phyloP scores from a whole-genome alignment of 2,113 vertebrate genomes.

The Microtus oregoni region DNA sequence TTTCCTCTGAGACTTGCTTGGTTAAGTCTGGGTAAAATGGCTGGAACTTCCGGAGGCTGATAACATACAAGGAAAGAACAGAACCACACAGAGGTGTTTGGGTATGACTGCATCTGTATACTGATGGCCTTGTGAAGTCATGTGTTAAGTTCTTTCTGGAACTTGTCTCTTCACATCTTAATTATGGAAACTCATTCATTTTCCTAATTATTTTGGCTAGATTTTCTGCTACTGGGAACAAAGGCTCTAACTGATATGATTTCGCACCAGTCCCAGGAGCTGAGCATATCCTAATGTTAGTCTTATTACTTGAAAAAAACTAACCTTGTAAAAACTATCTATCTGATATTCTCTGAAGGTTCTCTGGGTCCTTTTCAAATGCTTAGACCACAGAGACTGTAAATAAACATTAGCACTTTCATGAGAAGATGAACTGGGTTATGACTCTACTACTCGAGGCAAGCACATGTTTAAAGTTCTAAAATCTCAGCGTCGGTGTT shows the following conservation, averaged over 20 bases:
- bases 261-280: background rate
- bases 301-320: background rate
- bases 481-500: background rate
- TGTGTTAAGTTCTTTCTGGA: background rate
- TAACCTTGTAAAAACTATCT: background rate
- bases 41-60: background rate
- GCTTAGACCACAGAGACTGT: background rate
- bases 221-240: constrained; percentile 32
- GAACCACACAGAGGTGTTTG: background rate
- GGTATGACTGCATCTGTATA: background rate
- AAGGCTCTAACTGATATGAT: background rate
- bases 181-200: background rate
- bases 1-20: background rate
- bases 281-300: background rate
- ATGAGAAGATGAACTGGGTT: background rate
- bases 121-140: background rate
- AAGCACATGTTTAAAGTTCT: background rate
- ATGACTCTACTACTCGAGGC: background rate
- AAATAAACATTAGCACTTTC: background rate
- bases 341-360: background rate
- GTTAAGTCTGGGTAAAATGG: background rate
- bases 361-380: background rate
- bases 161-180: background rate
- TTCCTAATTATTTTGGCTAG: background rate
- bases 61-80: background rate